Conservation (phyloP, 2,797 vertebrate genomes). For the Acestrorhynchus altus region DNA sequence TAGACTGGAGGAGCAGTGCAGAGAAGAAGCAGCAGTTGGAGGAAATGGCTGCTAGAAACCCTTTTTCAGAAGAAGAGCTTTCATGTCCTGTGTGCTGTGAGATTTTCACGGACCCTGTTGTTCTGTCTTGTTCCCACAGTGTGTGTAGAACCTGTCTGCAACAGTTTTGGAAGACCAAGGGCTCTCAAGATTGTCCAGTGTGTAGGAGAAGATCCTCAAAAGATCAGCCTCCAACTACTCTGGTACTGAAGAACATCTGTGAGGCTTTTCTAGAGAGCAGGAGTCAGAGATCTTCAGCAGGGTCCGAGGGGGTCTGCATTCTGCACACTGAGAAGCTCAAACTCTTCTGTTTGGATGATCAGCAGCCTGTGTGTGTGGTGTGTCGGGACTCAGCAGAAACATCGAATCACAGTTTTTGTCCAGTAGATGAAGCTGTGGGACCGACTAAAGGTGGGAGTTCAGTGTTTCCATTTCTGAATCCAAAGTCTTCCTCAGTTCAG, state of each 20-base stretch:
- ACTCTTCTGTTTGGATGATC: constrained; percentile 1
- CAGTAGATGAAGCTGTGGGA: constrained; percentile 1
- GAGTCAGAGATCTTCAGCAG: not conserved
- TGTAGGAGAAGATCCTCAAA: constrained; percentile 8
- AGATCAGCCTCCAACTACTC: not conserved
- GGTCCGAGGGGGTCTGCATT: not conserved
- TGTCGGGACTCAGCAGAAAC: constrained; percentile 22
- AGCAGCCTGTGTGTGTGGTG: constrained; percentile 26
- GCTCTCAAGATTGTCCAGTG: not conserved
- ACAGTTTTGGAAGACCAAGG: not conserved
- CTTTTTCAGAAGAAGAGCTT: constrained; percentile 1
- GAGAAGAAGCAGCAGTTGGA: not conserved
- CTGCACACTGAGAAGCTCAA: constrained; percentile 15
- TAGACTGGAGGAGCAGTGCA: not conserved
- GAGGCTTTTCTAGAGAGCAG: not conserved
- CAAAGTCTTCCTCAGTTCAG: not conserved
- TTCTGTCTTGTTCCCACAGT: constrained; percentile 21
- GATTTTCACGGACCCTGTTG: not conserved
- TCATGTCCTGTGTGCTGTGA: constrained; percentile 21
- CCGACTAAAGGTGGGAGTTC: not conserved
- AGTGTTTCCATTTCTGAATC: not conserved
- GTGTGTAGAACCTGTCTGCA: constrained; percentile 23
- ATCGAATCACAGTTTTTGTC: constrained; percentile 4
- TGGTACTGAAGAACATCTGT: constrained; percentile 3
- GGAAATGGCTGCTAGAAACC: constrained; percentile 1